Conservation (phyloP, 2,888 invertebrate genomes). For the Drosophila nigricruria region DNA sequence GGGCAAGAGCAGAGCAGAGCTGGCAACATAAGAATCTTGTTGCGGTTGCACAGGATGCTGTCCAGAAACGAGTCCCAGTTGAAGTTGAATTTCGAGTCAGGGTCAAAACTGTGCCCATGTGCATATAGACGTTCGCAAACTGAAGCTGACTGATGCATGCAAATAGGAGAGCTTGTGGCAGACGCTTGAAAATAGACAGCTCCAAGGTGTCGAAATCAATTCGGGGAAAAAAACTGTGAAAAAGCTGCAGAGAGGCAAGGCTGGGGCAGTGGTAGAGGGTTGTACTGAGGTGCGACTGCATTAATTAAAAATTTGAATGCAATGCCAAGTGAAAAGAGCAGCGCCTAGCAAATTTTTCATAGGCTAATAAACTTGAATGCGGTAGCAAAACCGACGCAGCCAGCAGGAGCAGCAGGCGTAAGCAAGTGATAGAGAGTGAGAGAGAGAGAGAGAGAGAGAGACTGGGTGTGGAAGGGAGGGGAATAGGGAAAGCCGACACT, state of each 20-base stretch:
- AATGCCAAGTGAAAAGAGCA: conserved; percentile 72
- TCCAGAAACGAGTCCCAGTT: conserved; percentile 3
- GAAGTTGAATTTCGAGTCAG: conserved; percentile 11
- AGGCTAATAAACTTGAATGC: conserved; percentile 82
- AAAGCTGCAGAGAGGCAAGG: background rate
- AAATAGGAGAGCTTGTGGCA: conserved; percentile 32
- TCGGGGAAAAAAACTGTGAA: conserved; percentile 18
- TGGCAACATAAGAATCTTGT: conserved; percentile 60
- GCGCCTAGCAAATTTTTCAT: conserved; percentile 79
- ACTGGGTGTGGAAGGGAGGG: background rate
- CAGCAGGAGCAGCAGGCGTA: background rate
- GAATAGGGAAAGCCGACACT: conserved; percentile 13
- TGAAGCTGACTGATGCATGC: conserved; percentile 31
- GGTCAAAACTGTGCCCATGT: conserved; percentile 4
- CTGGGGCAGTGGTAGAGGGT: background rate
- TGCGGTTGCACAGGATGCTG: conserved; percentile 50
- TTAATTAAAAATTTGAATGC: conserved; percentile 79
- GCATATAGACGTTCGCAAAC: conserved; percentile 2
- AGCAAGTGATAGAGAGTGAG: background rate
- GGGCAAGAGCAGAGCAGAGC: conserved; percentile 10
- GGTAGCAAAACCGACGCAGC: conserved; percentile 33
- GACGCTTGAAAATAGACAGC: conserved; percentile 24
- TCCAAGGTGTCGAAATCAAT: conserved; percentile 54
- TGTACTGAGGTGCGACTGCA: conserved; percentile 59
- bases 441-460: background rate